Percentiles rank a stretch among this genome's conserved stretches.
Conservation (phyloP, 2,888 invertebrate species). For the Stomorhina lunata region DNA sequence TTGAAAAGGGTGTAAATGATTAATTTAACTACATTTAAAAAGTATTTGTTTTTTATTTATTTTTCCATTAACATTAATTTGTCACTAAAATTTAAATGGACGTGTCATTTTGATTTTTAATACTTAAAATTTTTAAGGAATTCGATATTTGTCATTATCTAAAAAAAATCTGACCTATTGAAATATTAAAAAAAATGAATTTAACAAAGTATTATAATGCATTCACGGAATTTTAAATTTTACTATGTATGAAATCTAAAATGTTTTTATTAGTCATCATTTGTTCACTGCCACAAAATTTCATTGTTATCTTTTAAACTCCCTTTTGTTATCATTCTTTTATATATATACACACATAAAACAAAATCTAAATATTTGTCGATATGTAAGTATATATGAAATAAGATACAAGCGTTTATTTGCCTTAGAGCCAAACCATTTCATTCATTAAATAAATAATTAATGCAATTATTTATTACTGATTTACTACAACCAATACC, state of each 20-base stretch:
- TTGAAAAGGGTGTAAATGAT: too few relatives aligned
- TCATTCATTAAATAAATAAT: conserved; percentile 13
- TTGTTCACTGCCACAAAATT: not conserved
- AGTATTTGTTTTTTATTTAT: not conserved
- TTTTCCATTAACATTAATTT: not conserved
- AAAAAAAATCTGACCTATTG: not conserved
- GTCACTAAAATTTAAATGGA: not conserved
- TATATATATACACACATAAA: not conserved
- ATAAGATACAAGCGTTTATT: conserved; percentile 7
- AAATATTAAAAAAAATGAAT: not conserved
- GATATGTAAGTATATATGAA: conserved; percentile 17
- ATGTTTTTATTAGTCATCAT: conserved; percentile 32
- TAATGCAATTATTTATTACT: not conserved
- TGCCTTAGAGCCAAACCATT: not conserved
- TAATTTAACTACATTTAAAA: too few relatives aligned
- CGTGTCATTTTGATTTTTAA: not conserved
- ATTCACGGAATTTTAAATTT: too few relatives aligned
- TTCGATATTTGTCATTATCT: not conserved
- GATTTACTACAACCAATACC: not conserved
- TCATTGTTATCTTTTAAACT: conserved; percentile 9
- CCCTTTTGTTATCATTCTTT: conserved; percentile 8
- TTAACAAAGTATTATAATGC: not conserved
- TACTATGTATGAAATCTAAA: not conserved
- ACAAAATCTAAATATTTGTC: not conserved
- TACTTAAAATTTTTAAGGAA: not conserved